Evolutionary conservation across 2,797 vertebrate genomes (phyloP), one percentile per base, ranked within the genome.

Genomic region (Paratrypauchen microcephalus): DNA sequence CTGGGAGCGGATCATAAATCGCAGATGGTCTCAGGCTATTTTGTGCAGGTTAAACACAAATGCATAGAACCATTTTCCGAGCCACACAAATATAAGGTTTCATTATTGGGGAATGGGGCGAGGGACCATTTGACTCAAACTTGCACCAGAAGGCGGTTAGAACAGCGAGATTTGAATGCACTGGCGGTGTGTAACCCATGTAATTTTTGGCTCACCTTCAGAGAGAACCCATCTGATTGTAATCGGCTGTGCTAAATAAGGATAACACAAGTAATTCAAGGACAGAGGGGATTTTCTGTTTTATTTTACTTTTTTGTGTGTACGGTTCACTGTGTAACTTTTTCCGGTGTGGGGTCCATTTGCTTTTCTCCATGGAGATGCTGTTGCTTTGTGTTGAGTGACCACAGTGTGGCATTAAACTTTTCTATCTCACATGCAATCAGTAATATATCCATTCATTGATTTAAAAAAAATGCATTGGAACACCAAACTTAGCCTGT

Each of bases 1-100:
- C 91, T 90, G 85, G 83, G 86, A 90, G 88, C 85, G 76, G 90
- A 93, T 94, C 92, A 92, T 92, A 93, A 92, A 92, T 92, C 83
- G 89, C 88, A 92, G 88, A 84, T 87, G 88, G 88, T 92, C 90
- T 88, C 84, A 68, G 89, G 90, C 91, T 89, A 88, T 92, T 93
- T 92, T 86, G 83, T 88, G 83, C 81, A 88, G 89, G 90, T 91
- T 92, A 92, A 94, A 93, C 90, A 86, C 86, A 87, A 89, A 84
- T 84, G 89, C 87, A 84, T 83, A 83, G 85, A 90, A 88, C 89
- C 82, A 88, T 92, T 91, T 88, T 88, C 81, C 80, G 87, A 89
- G 72, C 80, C 88, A 88, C 86, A 92, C 85, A 90, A 90, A 89
- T 84, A 85, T 84, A 87, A 87, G 86, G 80, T 89, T 90, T 86